Conservation (phyloP, 2,888 invertebrate species). For the Stenurella melanura region DNA sequence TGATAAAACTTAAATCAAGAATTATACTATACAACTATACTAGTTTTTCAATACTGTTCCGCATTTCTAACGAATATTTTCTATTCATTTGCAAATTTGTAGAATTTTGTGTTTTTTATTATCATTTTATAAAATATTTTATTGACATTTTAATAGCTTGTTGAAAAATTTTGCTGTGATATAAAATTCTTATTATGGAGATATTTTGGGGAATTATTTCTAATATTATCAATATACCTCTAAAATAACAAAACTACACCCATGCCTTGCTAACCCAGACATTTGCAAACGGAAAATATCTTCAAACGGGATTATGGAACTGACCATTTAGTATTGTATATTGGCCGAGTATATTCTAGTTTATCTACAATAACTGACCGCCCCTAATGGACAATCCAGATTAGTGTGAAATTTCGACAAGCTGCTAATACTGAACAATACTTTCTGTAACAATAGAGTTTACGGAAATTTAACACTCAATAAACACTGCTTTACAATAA, state of each 20-base stretch:
- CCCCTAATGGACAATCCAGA: slow-evolving; percentile 48
- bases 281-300: slow-evolving; percentile 21
- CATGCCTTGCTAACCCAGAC: not conserved
- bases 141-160: too few species aligned
- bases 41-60: too few species aligned
- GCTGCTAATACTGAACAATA: slow-evolving; percentile 55
- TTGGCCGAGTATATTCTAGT: slow-evolving; percentile 44
- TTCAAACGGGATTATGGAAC: slow-evolving; percentile 29
- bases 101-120: too few species aligned
- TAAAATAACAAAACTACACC: slow-evolving; percentile 8
- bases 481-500: slow-evolving; percentile 48
- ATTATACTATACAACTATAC: too few species aligned
- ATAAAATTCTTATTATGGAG: not conserved
- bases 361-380: slow-evolving; percentile 53
- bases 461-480: slow-evolving; percentile 56
- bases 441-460: slow-evolving; percentile 50
- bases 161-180: too few species aligned
- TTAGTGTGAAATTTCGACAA: slow-evolving; percentile 56
- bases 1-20: too few species aligned
- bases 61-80: too few species aligned
- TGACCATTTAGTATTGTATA: slow-evolving; percentile 36
- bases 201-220: too few species aligned
- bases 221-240: not conserved
- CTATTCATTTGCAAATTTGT: too few species aligned
- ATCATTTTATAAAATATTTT: too few species aligned